A percentile compares a stretch with the other conserved stretches of the same genome.
Conservation (phyloP, 2,113 vertebrate genomes). For the Polypterus bichir region DNA sequence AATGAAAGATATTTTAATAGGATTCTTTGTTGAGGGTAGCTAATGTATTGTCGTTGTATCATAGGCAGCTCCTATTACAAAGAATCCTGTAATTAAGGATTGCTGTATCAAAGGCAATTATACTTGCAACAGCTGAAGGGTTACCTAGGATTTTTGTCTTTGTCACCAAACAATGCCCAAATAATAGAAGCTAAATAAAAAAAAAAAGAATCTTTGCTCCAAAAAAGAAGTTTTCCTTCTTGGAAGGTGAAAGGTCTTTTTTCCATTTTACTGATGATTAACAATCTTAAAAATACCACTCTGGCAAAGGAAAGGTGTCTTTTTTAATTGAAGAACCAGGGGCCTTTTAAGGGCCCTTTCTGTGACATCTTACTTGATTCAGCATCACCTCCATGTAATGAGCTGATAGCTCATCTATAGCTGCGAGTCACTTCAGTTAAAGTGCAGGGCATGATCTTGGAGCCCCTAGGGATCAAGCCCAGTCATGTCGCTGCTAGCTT, state of each 20-base stretch:
- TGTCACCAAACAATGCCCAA: too few relatives aligned
- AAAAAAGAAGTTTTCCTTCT: too few relatives aligned
- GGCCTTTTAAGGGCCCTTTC: constrained; percentile 4
- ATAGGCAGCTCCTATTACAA: background rate
- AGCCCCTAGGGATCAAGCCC: constrained; percentile 45
- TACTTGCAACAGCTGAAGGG: background rate
- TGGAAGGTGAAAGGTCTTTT: too few relatives aligned
- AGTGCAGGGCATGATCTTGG: constrained; percentile 50
- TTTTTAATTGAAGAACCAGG: constrained; percentile 43
- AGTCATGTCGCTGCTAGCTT: constrained; percentile 66
- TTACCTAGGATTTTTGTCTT: background rate
- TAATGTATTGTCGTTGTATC: background rate
- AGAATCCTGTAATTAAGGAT: background rate
- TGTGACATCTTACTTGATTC: constrained; percentile 9
- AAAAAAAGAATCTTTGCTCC: too few relatives aligned
- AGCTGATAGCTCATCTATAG: constrained; percentile 41
- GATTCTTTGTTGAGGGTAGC: background rate
- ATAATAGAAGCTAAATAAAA: too few relatives aligned
- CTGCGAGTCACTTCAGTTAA: constrained; percentile 41
- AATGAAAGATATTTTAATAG: background rate
- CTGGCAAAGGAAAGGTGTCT: too few relatives aligned
- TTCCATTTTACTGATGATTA: constrained; percentile 26
- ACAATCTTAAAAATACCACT: background rate
- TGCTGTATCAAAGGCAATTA: background rate
- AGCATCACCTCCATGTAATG: constrained; percentile 33